These are phyloP conservation scores for Acrocephalus kingi DNA, from an alignment of 2,113 vertebrate genomes.

Conservation along the genomic window DNA sequence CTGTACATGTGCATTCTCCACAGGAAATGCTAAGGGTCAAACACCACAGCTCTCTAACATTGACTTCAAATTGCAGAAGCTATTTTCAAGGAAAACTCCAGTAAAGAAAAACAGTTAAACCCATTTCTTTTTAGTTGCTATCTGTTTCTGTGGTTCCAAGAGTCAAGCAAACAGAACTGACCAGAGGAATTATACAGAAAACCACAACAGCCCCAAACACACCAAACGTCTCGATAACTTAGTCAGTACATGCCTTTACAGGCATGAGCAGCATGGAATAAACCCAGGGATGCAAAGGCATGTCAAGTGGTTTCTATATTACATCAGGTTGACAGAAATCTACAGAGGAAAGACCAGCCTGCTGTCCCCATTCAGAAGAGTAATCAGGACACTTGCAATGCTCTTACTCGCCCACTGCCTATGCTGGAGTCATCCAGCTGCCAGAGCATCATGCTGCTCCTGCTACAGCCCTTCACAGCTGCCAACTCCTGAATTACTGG, in stretches of 20 bases:
- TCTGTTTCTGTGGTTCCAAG: background rate
- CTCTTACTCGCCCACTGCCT: constrained; percentile 20
- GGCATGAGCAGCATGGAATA: background rate
- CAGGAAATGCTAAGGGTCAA: background rate
- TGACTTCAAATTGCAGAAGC: background rate
- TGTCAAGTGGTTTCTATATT: background rate
- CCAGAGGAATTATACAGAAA: background rate
- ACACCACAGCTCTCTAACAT: background rate
- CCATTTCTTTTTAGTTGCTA: background rate
- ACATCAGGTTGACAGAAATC: background rate
- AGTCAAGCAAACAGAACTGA: background rate
- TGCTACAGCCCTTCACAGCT: background rate
- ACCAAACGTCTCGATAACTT: background rate
- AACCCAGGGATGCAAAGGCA: background rate
- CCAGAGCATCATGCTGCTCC: background rate
- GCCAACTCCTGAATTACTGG: constrained; percentile 25
- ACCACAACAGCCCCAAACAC: background rate
- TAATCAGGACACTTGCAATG: background rate
- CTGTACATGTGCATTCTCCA: background rate
- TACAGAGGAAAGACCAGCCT: background rate
- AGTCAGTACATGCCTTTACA: background rate
- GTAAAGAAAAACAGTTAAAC: background rate
- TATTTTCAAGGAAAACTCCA: background rate
- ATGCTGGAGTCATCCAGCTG: background rate
- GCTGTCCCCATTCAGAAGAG: background rate